Percentiles rank a stretch among this genome's conserved stretches.
phyloP scores from a whole-genome alignment of 2,797 vertebrate species.

The Pelochelys cantorii region DNA sequence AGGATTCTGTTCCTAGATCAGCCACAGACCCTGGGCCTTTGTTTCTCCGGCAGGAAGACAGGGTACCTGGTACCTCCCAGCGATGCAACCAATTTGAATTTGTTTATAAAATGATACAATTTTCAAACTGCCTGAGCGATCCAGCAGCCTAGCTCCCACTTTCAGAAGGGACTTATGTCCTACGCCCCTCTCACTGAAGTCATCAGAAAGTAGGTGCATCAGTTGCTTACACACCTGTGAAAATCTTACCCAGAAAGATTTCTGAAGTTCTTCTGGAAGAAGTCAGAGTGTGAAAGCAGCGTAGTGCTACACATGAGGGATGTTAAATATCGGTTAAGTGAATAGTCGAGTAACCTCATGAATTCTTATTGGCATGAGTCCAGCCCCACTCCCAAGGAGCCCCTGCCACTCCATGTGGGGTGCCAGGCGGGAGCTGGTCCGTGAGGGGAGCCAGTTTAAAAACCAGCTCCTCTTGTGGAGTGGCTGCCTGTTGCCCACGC shows the following conservation, averaged over 20 bases:
- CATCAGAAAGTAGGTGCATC: background rate
- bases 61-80: background rate
- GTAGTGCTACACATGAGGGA: background rate
- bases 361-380: no score
- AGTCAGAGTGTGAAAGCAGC: background rate
- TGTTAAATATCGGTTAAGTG: no score
- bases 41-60: background rate
- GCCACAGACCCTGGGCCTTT: background rate
- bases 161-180: background rate
- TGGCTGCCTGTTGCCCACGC: no score
- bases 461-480: no score
- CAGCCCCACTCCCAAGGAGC: no score
- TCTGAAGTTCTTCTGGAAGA: background rate
- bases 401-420: no score
- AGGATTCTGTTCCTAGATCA: background rate
- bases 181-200: background rate
- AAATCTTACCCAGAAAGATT: background rate
- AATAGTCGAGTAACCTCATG: no score
- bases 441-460: no score
- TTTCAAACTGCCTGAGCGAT: background rate
- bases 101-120: background rate
- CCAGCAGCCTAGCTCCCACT: background rate
- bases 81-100: background rate
- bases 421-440: no score
- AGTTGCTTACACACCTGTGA: background rate